phyloP scores from a whole-genome alignment of 2,797 vertebrate genomes.

The Hafferia zeledoni region DNA sequence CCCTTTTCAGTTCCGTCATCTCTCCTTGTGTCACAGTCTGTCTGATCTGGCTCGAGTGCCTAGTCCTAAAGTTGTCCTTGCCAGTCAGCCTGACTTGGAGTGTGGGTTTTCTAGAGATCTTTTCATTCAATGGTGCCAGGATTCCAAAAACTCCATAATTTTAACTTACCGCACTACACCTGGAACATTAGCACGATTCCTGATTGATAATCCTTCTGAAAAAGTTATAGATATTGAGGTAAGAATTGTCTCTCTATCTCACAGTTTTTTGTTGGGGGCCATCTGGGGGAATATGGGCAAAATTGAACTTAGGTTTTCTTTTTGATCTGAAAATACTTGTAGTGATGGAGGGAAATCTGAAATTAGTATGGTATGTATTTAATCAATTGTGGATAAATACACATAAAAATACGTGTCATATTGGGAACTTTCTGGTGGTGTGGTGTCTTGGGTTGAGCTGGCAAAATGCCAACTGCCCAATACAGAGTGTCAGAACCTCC shows the following conservation, averaged over 20 bases:
- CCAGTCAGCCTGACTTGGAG: conserved; percentile 97
- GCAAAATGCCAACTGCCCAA: too few species aligned
- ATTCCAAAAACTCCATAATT: conserved; percentile 93
- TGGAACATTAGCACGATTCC: conserved; percentile 91
- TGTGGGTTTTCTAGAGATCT: conserved; percentile 97
- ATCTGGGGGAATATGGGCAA: not conserved
- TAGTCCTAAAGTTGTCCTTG: conserved; percentile 97
- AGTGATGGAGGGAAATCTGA: not conserved
- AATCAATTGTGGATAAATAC: not conserved
- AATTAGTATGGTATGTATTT: not conserved
- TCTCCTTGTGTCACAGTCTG: conserved; percentile 94
- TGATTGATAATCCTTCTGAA: conserved; percentile 95
- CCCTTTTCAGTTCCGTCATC: conserved; percentile 97
- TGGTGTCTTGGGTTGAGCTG: not conserved
- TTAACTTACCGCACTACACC: conserved; percentile 97
- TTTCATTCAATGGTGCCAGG: conserved; percentile 97
- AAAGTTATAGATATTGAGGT: conserved; percentile 97
- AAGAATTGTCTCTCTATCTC: conserved; percentile 2
- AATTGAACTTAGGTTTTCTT: not conserved
- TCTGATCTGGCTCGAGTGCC: conserved; percentile 94
- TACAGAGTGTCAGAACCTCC: too few species aligned
- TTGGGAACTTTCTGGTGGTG: not conserved
- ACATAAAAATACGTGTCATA: not conserved
- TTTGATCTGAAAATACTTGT: not conserved
- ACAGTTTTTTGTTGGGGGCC: not conserved